Percentiles rank a stretch among this genome's conserved stretches.
Conservation (phyloP, 2,113 vertebrate species). For the Heterocephalus glaber region DNA sequence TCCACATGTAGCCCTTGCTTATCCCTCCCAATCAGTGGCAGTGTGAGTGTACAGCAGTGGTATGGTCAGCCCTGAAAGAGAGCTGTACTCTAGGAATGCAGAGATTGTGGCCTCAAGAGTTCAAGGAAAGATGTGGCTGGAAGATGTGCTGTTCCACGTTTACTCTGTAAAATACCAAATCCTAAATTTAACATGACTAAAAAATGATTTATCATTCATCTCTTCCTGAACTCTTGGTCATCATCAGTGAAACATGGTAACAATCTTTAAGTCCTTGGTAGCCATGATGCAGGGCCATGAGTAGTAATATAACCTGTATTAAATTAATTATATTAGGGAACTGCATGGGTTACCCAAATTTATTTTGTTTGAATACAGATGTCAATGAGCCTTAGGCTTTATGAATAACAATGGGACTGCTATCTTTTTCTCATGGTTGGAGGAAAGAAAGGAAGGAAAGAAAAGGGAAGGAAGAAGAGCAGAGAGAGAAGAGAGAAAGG, state of each 20-base stretch:
- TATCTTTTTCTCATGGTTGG: neutral
- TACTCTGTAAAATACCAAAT: slow-evolving; percentile 1
- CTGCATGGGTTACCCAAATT: neutral
- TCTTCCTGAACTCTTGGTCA: neutral
- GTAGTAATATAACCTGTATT: neutral
- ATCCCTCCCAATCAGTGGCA: neutral
- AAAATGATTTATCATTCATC: neutral
- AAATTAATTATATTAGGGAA: neutral
- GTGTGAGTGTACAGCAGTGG: neutral
- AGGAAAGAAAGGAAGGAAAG: neutral
- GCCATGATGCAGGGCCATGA: neutral
- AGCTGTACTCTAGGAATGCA: neutral
- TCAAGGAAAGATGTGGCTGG: neutral
- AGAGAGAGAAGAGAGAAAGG: no score
- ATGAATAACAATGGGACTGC: neutral
- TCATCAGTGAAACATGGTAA: neutral
- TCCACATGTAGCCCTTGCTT: neutral
- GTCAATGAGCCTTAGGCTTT: neutral
- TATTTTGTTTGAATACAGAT: slow-evolving; percentile 17
- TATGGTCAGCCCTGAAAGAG: neutral
- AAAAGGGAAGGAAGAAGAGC: no score
- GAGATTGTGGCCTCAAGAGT: neutral
- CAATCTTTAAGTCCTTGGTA: neutral
- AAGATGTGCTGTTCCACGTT: neutral
- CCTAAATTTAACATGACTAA: neutral